Percentiles rank a stretch among this genome's conserved stretches.
Conservation (phyloP, 2,113 vertebrate species). For the Eubucco bourcierii region DNA sequence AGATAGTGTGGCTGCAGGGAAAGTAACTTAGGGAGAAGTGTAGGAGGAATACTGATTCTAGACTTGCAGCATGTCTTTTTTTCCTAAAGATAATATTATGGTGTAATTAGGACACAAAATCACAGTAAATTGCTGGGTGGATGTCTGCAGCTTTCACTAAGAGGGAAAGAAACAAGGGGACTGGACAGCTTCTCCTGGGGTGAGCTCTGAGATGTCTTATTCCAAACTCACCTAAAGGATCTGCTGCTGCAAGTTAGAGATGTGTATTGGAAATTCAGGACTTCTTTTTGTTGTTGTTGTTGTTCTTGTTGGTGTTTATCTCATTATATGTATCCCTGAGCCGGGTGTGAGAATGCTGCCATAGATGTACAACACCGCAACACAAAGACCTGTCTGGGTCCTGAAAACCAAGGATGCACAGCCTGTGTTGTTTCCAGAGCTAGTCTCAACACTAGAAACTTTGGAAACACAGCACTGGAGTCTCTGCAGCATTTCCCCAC, state of each 20-base stretch:
- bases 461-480: not conserved
- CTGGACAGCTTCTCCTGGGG: not conserved
- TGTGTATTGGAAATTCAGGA: not conserved
- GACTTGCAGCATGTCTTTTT: conserved; percentile 35
- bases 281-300: not conserved
- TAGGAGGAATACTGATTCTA: conserved; percentile 50
- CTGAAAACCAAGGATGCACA: not conserved
- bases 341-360: not conserved
- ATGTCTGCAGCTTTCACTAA: not conserved
- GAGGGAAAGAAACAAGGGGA: not conserved
- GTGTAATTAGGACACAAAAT: conserved; percentile 41
- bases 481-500: not conserved
- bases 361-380: not conserved
- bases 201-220: not conserved
- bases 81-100: conserved; percentile 14
- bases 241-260: not conserved
- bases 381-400: not conserved
- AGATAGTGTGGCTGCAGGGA: not conserved
- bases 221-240: not conserved
- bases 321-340: not conserved
- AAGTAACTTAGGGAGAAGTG: conserved; percentile 27
- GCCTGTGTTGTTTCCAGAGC: not conserved
- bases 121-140: not conserved
- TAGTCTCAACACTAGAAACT: not conserved
- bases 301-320: accelerated